These are phyloP conservation scores for Crypturellus tataupa DNA, from an alignment of 2,797 vertebrate genomes.

Conservation along the genomic window DNA sequence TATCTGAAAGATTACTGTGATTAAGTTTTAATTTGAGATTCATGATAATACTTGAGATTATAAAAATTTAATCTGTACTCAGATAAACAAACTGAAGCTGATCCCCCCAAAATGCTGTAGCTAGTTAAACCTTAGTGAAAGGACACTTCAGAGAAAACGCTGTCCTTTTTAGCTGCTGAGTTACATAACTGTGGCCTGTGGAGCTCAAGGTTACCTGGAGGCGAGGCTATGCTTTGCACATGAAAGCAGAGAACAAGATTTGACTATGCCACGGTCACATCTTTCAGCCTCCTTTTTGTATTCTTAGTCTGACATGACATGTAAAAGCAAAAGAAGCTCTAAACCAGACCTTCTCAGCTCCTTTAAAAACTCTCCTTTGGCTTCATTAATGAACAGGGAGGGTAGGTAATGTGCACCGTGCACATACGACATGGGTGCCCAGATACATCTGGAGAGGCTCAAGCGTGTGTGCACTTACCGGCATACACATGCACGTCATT, in stretches of 20 bases:
- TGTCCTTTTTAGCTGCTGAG: not conserved
- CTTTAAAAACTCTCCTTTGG: not conserved
- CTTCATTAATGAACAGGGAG: not conserved
- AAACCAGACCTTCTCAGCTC: not conserved
- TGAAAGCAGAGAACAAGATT: not conserved
- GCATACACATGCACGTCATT: accelerated
- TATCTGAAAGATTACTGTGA: not conserved
- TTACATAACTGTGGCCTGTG: not conserved
- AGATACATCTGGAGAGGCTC: not conserved
- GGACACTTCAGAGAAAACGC: not conserved
- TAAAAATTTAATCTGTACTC: not conserved
- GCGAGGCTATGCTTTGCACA: not conserved
- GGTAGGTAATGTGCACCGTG: accelerated
- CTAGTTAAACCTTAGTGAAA: not conserved
- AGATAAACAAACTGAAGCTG: not conserved
- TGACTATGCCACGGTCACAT: not conserved
- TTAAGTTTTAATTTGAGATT: not conserved
- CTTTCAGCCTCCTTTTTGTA: not conserved
- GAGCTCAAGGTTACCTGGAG: slow-evolving; percentile 19
- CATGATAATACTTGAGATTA: not conserved
- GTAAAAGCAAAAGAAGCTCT: not conserved
- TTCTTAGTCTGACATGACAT: not conserved
- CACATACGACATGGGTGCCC: not conserved
- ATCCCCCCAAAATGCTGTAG: not conserved
- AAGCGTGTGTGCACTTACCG: too few relatives aligned